These are phyloP conservation scores for Eutrigla gurnardus DNA, from an alignment of 2,797 vertebrate species.

Conservation along the genomic window DNA sequence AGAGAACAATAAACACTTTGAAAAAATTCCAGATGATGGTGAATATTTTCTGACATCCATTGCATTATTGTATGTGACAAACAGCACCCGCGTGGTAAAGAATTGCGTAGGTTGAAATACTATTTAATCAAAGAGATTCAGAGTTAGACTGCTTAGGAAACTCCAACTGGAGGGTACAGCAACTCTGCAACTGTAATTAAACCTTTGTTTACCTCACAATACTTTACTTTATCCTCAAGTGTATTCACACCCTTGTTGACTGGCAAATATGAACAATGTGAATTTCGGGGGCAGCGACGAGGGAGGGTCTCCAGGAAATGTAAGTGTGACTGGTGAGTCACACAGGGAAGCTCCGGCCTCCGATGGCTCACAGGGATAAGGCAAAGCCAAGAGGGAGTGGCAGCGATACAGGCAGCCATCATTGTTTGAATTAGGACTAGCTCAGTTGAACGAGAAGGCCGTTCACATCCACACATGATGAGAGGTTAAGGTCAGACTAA, in stretches of 20 bases:
- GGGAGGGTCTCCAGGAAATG: conserved; percentile 44
- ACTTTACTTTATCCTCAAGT: conserved; percentile 19
- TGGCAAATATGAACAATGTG: conserved; percentile 41
- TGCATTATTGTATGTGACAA: neutral
- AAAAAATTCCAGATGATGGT: neutral
- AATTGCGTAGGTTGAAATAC: neutral
- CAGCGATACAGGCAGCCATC: conserved; percentile 61
- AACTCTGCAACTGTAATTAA: neutral
- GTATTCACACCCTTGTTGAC: conserved; percentile 36
- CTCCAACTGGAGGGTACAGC: neutral
- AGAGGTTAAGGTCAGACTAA: conserved; percentile 21
- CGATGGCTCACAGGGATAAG: conserved; percentile 59
- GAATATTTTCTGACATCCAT: neutral
- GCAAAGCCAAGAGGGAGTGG: conserved; percentile 73
- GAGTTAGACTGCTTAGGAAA: neutral
- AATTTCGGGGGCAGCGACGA: conserved; percentile 32
- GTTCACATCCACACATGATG: conserved; percentile 58
- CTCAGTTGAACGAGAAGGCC: conserved; percentile 64
- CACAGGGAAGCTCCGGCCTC: conserved; percentile 51
- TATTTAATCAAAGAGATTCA: conserved; percentile 3
- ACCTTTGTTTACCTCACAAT: neutral
- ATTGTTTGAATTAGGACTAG: conserved; percentile 78
- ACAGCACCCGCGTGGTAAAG: neutral
- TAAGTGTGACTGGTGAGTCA: conserved; percentile 65
- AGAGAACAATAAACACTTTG: neutral